Evolutionary conservation across 2,888 invertebrate species (phyloP), one percentile per base, ranked within the genome.

Genomic region (Acronicta alni): DNA sequence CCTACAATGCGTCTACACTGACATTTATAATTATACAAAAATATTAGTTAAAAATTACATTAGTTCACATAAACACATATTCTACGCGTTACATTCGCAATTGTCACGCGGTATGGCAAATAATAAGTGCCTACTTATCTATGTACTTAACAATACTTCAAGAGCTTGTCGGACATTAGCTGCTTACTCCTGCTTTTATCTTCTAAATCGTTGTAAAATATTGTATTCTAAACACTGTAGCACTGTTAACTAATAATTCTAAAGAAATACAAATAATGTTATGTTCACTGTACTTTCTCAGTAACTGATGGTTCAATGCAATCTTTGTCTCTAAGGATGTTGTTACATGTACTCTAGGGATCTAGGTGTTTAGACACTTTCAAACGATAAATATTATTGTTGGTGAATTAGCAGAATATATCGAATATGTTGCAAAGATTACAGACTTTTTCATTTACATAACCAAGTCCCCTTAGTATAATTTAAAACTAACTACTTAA

Each of bases 221-320:
- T 80, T 90, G 82, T 89, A 88, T 81, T 83, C 80, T 86, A 87
- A 91, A 89, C 87, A 91, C 88, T 84, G 88, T 92, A 91, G 91
- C 83, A 87, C 81, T 91, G 83, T 87, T 88, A 91, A 91, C 82
- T 82, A 89, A 85, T 79, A 82, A 85, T 83, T 87, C 82, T 88
- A 85, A 84, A 84, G 83, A 87, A 86, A 85, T 82, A 84, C 82
- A 79, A 86, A 87, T 86, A 87, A 87, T 86, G 83, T 87, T 87
- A 88, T 86, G 84, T 88, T 89, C 90, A 91, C 88, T 89, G 85
- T 88, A 88, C 83, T 89, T 84, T 88, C 85, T 91, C 88, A 88
- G 86, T 91, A 85, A 79, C 65, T 73, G 92, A 88, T 89, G 93
- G 86, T 92, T 93, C 93, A 93, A 93, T 93, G 93, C 93, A 93